These are phyloP conservation scores for Abrostola triplasia DNA, from an alignment of 2,888 invertebrate species.

Conservation along the genomic window DNA sequence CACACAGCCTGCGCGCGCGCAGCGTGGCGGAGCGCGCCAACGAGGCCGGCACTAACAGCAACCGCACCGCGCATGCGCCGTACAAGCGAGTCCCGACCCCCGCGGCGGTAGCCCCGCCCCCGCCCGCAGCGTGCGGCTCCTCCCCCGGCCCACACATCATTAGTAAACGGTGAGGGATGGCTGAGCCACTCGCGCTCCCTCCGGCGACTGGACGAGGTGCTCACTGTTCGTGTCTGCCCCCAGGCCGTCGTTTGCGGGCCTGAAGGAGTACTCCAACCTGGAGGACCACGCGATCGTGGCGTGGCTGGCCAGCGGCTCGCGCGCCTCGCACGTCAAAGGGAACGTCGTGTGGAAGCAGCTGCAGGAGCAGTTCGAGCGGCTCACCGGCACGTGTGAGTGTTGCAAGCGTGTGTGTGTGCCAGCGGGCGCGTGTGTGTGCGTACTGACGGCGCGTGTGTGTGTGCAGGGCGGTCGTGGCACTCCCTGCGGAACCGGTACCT, in stretches of 20 bases:
- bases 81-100: background rate
- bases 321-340: conserved; percentile 75
- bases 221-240: background rate
- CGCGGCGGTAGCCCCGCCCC: no score
- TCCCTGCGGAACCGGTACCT: conserved; percentile 84
- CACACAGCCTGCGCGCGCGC: background rate
- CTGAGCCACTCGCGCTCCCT: background rate
- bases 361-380: conserved; percentile 54
- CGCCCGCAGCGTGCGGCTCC: no score
- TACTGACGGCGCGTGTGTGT: background rate
- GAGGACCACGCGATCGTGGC: conserved; percentile 79
- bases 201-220: background rate
- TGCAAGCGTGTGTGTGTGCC: background rate
- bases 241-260: conserved; percentile 23
- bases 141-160: no score
- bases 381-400: conserved; percentile 66
- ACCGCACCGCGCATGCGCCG: background rate
- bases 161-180: background rate
- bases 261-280: conserved; percentile 67
- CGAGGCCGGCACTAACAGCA: no score
- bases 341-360: conserved; percentile 77
- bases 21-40: background rate
- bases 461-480: conserved; percentile 78
- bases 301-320: conserved; percentile 66
- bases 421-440: background rate